Conservation (phyloP, 2,797 vertebrate genomes). For the Pitangus sulphuratus region DNA sequence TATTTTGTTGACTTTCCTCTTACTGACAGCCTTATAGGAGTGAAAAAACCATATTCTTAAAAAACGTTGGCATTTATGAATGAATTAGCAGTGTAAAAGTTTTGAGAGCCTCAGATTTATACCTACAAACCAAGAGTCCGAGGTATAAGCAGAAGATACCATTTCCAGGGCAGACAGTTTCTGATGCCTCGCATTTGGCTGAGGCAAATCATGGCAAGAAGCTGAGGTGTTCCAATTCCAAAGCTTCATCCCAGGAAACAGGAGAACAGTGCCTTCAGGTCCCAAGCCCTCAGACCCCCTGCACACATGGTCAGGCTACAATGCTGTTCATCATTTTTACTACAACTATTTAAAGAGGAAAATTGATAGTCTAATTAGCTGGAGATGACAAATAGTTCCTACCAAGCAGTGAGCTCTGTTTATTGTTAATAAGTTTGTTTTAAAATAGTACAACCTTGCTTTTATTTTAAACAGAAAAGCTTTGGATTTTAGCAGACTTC, state of each 20-base stretch:
- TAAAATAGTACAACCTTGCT: not conserved
- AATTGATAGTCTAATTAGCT: not conserved
- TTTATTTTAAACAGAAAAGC: not conserved
- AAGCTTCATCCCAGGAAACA: not conserved
- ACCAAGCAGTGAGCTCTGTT: not conserved
- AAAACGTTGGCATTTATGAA: not conserved
- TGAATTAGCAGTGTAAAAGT: not conserved
- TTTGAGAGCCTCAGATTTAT: not conserved
- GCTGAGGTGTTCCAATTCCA: fast-evolving
- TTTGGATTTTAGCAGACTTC: not conserved
- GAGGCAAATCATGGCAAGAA: not conserved
- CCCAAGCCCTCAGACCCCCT: not conserved
- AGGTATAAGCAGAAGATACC: not conserved
- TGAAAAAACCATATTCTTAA: not conserved
- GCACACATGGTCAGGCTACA: not conserved
- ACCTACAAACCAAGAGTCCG: not conserved
- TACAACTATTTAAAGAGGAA: not conserved
- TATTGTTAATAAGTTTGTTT: not conserved
- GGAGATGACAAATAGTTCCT: not conserved
- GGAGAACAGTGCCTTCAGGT: fast-evolving
- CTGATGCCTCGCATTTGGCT: not conserved
- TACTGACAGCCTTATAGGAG: not conserved
- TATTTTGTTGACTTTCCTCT: not conserved
- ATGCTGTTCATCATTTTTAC: not conserved
- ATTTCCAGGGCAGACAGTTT: not conserved